Evolutionary conservation across 2,888 invertebrate species (phyloP).

Genomic region (Aphelenchoides bicaudatus): DNA sequence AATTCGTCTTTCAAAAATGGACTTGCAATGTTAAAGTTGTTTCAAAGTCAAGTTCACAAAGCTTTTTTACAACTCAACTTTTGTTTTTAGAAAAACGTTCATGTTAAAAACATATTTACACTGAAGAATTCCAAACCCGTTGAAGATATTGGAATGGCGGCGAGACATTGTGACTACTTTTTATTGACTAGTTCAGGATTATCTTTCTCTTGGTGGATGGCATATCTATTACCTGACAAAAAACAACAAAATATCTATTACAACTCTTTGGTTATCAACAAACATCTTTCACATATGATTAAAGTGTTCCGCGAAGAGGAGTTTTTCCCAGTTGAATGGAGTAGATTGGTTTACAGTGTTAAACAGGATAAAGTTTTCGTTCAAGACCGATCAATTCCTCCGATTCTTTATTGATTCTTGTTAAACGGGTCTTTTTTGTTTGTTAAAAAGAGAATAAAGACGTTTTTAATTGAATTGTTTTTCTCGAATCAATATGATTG

Average conservation of each 20-base stretch:
- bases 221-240: constrained; percentile 4
- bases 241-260: constrained; percentile 9
- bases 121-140: neutral
- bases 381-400: constrained; percentile 8
- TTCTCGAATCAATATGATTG: too few relatives aligned
- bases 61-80: too few relatives aligned
- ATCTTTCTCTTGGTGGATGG: constrained; percentile 8
- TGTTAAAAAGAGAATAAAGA: too few relatives aligned
- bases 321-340: constrained; percentile 9
- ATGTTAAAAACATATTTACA: neutral
- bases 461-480: too few relatives aligned
- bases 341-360: neutral
- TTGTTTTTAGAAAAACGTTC: neutral
- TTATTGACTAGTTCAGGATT: neutral
- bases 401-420: too few relatives aligned
- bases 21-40: too few relatives aligned
- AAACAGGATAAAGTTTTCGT: constrained; percentile 6
- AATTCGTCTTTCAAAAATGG: too few relatives aligned
- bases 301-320: neutral
- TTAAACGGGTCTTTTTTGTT: too few relatives aligned
- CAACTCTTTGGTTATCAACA: neutral
- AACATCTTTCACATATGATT: neutral
- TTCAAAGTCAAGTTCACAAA: too few relatives aligned
- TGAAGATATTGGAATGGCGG: neutral
- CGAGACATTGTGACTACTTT: constrained; percentile 4